A percentile compares a stretch with the other conserved stretches of the same genome.
phyloP scores from a whole-genome alignment of 2,797 vertebrate species.

The Danio jaintianensis region DNA sequence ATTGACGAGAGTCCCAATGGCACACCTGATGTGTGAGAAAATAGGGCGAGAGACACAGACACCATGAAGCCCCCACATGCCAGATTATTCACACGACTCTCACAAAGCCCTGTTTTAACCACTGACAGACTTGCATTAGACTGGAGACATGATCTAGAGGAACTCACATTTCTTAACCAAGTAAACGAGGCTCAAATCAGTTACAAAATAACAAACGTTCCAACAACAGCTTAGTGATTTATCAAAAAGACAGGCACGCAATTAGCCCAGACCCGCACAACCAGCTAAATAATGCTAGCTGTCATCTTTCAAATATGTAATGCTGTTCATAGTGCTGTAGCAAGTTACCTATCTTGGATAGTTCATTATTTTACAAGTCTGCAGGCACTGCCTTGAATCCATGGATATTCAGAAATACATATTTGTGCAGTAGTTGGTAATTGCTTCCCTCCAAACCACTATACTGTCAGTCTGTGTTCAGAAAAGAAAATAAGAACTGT shows the following conservation, averaged over 20 bases:
- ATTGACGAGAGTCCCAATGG: slow-evolving; percentile 60
- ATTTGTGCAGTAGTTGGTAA: slow-evolving; percentile 1
- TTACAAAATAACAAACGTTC: slow-evolving; percentile 10
- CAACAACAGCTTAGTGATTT: slow-evolving; percentile 12
- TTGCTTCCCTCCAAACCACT: slow-evolving; percentile 1
- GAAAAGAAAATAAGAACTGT: slow-evolving; percentile 37
- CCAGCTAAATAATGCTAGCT: slow-evolving; percentile 12
- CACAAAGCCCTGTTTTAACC: slow-evolving; percentile 40
- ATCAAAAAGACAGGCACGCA: slow-evolving; percentile 8
- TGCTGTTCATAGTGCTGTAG: neutral
- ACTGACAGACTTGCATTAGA: slow-evolving; percentile 3
- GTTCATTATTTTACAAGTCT: slow-evolving; percentile 19
- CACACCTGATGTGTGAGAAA: slow-evolving; percentile 58
- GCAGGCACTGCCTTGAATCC: neutral
- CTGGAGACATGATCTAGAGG: neutral
- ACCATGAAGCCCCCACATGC: slow-evolving; percentile 46
- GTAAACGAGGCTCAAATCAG: neutral
- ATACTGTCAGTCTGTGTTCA: neutral
- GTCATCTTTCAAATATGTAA: slow-evolving; percentile 12
- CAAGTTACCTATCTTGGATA: slow-evolving; percentile 12
- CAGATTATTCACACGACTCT: slow-evolving; percentile 54
- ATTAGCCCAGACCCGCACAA: slow-evolving; percentile 24
- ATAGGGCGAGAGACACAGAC: slow-evolving; percentile 48
- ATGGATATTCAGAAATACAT: slow-evolving; percentile 1
- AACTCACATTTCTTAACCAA: neutral